Evolutionary conservation across 2,888 invertebrate genomes (phyloP).

Genomic region (Hydroisotoma schaefferi): DNA sequence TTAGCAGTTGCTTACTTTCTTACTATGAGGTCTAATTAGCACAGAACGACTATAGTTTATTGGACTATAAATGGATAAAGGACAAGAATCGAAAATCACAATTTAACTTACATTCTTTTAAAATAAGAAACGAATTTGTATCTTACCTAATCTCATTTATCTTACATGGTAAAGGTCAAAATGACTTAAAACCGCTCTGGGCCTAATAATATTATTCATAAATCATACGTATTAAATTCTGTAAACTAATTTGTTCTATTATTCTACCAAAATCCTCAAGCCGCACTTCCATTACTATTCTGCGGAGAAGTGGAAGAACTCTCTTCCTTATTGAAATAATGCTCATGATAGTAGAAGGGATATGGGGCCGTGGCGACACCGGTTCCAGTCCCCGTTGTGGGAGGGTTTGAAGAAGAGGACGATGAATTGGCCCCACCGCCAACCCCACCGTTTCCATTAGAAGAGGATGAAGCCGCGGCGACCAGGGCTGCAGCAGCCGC

Average conservation of each 20-base stretch:
- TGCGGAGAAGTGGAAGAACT: slow-evolving; percentile 47
- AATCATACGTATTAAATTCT: not conserved
- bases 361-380: slow-evolving; percentile 42
- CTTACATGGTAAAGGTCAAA: not conserved
- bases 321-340: slow-evolving; percentile 48
- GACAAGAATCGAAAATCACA: too few species aligned
- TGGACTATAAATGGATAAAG: too few species aligned
- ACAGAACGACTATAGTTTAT: too few species aligned
- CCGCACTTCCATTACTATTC: slow-evolving; percentile 47
- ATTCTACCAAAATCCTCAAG: slow-evolving; percentile 18
- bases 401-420: slow-evolving; percentile 21
- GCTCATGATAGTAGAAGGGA: slow-evolving; percentile 49
- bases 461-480: slow-evolving; percentile 39
- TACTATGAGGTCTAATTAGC: too few species aligned
- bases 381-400: slow-evolving; percentile 25
- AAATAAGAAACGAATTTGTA: not conserved
- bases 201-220: not conserved
- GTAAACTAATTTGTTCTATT: not conserved
- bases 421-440: slow-evolving; percentile 28
- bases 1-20: too few species aligned
- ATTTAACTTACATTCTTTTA: too few species aligned
- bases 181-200: not conserved
- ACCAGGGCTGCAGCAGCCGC: slow-evolving; percentile 44
- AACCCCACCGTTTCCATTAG: slow-evolving; percentile 10
- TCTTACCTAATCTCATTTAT: not conserved